A percentile compares a stretch with the other conserved stretches of the same genome.
These are phyloP conservation scores for Gallinago paraguaiae DNA, from an alignment of 2,113 vertebrate species.

Conservation along the genomic window DNA sequence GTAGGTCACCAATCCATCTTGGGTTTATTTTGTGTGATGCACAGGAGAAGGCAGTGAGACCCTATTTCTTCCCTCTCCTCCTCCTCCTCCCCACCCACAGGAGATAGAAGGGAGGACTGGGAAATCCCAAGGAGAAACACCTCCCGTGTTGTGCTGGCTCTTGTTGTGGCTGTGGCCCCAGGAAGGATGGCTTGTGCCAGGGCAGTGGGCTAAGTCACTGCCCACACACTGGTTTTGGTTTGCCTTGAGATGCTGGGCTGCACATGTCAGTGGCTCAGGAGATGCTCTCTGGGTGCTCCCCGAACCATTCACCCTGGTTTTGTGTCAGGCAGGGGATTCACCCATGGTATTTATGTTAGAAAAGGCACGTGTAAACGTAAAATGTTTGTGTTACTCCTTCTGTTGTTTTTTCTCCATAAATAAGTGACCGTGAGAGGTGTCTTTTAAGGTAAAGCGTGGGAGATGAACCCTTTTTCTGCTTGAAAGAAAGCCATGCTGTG, in stretches of 20 bases:
- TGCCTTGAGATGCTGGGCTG: not conserved
- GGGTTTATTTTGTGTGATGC: not conserved
- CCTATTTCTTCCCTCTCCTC: not conserved
- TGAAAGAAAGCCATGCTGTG: not conserved
- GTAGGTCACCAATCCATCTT: not conserved
- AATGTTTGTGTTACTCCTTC: not conserved
- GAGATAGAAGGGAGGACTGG: not conserved
- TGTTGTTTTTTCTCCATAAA: not conserved
- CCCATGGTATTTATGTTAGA: not conserved
- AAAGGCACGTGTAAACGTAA: not conserved
- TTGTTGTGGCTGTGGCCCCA: not conserved
- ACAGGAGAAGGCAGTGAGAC: not conserved
- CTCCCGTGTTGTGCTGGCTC: fast-evolving
- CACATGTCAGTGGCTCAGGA: not conserved
- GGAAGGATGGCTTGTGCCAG: not conserved
- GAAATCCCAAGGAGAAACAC: not conserved
- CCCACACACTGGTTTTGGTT: not conserved
- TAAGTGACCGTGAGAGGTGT: not conserved
- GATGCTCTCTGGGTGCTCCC: not conserved
- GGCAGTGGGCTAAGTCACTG: not conserved
- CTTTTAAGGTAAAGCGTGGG: not conserved
- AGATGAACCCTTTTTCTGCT: not conserved
- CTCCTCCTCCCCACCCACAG: not conserved
- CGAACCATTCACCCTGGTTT: fast-evolving
- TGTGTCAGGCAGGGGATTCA: not conserved